Evolutionary conservation across 2,113 vertebrate species (phyloP), one percentile per base, ranked within the genome.

Genomic region (Erinaceus europaeus): DNA sequence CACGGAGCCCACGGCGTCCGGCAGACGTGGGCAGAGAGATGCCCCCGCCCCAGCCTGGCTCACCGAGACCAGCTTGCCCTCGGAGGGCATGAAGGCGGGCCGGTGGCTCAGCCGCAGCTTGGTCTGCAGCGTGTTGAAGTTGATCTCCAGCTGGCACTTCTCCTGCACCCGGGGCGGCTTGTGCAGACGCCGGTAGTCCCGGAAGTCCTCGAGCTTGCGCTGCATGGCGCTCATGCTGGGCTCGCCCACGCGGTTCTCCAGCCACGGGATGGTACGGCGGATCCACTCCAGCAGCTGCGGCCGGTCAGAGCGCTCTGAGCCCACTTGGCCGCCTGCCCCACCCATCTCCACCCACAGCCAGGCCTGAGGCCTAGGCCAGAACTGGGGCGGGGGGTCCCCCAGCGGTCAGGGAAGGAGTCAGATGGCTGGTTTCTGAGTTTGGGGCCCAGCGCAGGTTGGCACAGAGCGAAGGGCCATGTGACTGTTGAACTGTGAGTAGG

Each of bases 51-150:
- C 1, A 0, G 52, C 52, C 36, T 0, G n/a, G 84, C 98, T 97
- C 96, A 99, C 98, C 95, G 98, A 99, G 92, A 99, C 98, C 97
- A 99, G 98, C 97, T 98, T 99, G 96, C 98, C 98, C 97, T 99
- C 98, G 0, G 98, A 99, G 69, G 98, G 98, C 98, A 98, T 99
- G 97, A 98, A 99, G 78, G 98, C 98, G 0, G 98, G 98, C 61
- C 98, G 96, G 97, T 98, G 98, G 98, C 98, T 98, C 64, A 99
- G 97, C 68, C 98, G 97, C 93, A 99, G 97, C 93, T 98, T 99
- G 91, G 98, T 99, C 97, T 99, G 98, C 97, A 99, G 96, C 8
- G 98, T 99, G 96, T 98, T 99, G 96, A 99, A 98, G 96, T 98
- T 99, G 96, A 99, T 99, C 97, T 55, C 98, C 88, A 99, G 97